Base-by-base conservation (phyloP, 2,888 invertebrate genomes). In the Cotesia congregata region DNA sequence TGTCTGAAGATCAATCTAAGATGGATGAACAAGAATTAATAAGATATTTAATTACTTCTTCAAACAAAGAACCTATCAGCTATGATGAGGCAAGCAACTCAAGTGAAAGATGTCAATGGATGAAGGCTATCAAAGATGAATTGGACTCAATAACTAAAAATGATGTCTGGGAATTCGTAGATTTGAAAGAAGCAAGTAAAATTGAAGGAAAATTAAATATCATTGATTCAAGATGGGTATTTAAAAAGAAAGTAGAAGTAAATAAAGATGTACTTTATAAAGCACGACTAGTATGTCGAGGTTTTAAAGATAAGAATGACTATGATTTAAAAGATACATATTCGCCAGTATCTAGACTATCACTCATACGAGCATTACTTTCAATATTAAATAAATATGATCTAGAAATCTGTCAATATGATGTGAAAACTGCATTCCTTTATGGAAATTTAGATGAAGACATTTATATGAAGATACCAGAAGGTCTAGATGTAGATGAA, bases 401-500 rank as follows among this genome's bases (percentile, higher is more conserved):
- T 69, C 20, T 75, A 20, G 61, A 72, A 0, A 59, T 71, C 1
- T 50, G 38, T 65, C 77, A 77, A 76, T 59, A 77, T 9, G 75
- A 79, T 40, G 78, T 81, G n/a, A 80, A 79, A 68, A 82, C 80
- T 41, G 83, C 82, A 3, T 84, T 84, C 70, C 65, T 84, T 6
- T 79, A 83, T 64, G 81, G 81, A 38, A 70, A 59, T 3, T 7
- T 78, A 17, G 68, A 75, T 6, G 76, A 78, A 40, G 64, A 65
- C 0, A 67, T 79, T 5, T 77, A 61, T 6, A 80, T 80, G 76
- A 76, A 78, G 60, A 80, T 80, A 62, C 68, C 72, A 20, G 61
- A 77, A 1, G 80, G 78, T 2, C 30, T 72, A 12, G 60, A 76
- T 6, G 12, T 4, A 20, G 7, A 20, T n/a, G 38, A 69, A 17